phyloP scores from a whole-genome alignment of 2,888 invertebrate species.

The Lymantria dispar region DNA sequence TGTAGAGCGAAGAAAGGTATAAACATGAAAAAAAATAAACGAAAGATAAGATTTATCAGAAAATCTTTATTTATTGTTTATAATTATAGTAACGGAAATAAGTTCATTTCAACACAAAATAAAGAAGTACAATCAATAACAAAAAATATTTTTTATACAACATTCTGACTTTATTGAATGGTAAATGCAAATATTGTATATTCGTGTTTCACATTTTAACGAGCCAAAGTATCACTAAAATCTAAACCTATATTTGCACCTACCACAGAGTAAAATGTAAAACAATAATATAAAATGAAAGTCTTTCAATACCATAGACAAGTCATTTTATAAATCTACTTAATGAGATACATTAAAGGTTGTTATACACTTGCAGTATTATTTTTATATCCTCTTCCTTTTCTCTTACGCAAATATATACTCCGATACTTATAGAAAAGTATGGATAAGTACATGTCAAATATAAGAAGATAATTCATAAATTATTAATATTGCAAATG shows the following conservation, averaged over 20 bases:
- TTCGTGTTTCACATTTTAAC: constrained; percentile 33
- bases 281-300: constrained; percentile 34
- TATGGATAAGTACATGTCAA: constrained; percentile 9
- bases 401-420: constrained; percentile 2
- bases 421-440: constrained; percentile 5
- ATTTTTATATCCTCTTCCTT: constrained; percentile 1
- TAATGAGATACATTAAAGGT: constrained; percentile 41
- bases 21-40: constrained; percentile 36
- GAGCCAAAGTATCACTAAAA: constrained; percentile 35
- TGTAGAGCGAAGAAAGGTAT: too few species aligned
- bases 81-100: constrained; percentile 68
- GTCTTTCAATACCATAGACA: constrained; percentile 45
- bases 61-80: constrained; percentile 70
- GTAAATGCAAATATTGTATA: constrained; percentile 41
- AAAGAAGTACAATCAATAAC: constrained; percentile 68
- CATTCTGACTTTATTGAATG: constrained; percentile 37
- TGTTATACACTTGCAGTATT: constrained; percentile 25
- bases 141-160: constrained; percentile 71
- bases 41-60: constrained; percentile 55
- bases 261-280: constrained; percentile 29
- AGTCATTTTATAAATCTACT: constrained; percentile 55
- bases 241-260: constrained; percentile 35
- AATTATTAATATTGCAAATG: constrained; percentile 22
- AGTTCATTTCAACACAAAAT: constrained; percentile 67
- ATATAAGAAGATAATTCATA: background rate